Percentiles rank a stretch among this genome's conserved stretches.
Evolutionary conservation across 2,797 vertebrate species (phyloP).

Genomic region (Eulemur albifrons): DNA sequence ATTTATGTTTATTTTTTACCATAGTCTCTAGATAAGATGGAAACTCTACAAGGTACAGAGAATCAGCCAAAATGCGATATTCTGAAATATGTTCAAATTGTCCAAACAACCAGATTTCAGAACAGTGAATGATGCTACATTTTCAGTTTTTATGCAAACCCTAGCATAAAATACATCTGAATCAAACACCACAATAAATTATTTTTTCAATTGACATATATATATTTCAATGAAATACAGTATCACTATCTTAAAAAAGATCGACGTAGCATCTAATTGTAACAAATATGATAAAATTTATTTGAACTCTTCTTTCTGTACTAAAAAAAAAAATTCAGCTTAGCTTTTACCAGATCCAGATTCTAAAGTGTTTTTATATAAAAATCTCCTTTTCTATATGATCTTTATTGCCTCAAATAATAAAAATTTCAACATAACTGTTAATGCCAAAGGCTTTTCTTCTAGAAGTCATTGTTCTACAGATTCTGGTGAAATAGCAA

Average conservation of each 20-base stretch:
- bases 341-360: neutral
- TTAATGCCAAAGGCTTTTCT: neutral
- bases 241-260: neutral
- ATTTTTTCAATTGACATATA: neutral
- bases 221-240: neutral
- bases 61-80: neutral
- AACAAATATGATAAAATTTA: neutral
- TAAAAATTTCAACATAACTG: neutral
- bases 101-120: neutral
- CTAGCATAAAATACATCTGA: neutral
- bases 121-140: neutral
- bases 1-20: neutral
- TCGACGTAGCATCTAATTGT: neutral
- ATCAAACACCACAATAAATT: neutral
- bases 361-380: neutral
- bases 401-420: neutral
- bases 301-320: neutral
- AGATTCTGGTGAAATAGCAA: neutral
- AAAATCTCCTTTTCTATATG: neutral
- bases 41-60: neutral
- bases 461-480: neutral
- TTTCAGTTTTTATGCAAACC: neutral
- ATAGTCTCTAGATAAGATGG: neutral
- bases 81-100: neutral
- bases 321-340: neutral